Percentiles rank a stretch among this genome's conserved stretches.
Conservation (phyloP, 2,797 vertebrate species). For the Poeciliopsis infans region DNA sequence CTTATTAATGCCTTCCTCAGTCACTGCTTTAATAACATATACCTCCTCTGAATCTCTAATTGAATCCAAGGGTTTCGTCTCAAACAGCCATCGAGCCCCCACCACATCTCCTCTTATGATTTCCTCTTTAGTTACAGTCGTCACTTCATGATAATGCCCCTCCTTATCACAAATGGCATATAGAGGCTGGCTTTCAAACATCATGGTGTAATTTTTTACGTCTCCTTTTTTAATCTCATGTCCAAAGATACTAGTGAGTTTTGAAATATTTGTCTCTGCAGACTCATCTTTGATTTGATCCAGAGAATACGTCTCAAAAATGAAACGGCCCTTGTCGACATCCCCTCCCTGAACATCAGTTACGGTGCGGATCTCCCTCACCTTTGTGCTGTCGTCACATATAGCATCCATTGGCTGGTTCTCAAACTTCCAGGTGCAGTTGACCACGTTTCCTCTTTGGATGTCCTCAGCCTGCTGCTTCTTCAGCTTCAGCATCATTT, state of each 20-base stretch:
- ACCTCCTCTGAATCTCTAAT: slow-evolving; percentile 88
- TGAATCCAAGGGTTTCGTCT: slow-evolving; percentile 92
- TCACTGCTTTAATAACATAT: slow-evolving; percentile 92
- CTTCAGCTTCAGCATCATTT: slow-evolving; percentile 87
- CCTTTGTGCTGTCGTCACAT: slow-evolving; percentile 71
- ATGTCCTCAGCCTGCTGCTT: slow-evolving; percentile 86
- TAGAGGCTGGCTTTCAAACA: slow-evolving; percentile 93
- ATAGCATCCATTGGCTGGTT: slow-evolving; percentile 89
- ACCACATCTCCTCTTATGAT: slow-evolving; percentile 89
- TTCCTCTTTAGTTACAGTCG: slow-evolving; percentile 93
- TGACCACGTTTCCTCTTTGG: slow-evolving; percentile 88
- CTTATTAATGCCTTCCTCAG: slow-evolving; percentile 90
- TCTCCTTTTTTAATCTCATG: slow-evolving; percentile 86
- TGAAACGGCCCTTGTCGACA: slow-evolving; percentile 89
- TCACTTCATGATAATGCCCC: slow-evolving; percentile 93
- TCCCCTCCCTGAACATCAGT: slow-evolving; percentile 89
- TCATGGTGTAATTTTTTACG: slow-evolving; percentile 92
- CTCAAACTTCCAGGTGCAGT: slow-evolving; percentile 92
- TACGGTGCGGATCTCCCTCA: slow-evolving; percentile 78
- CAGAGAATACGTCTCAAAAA: slow-evolving; percentile 91
- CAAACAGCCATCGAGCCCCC: slow-evolving; percentile 92
- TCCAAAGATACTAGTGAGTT: slow-evolving; percentile 75
- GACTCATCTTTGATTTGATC: slow-evolving; percentile 89
- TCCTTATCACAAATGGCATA: slow-evolving; percentile 92
- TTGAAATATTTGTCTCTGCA: slow-evolving; percentile 69